These are phyloP conservation scores for Sebastes goodei DNA, from an alignment of 2,797 vertebrate species.

Conservation along the genomic window DNA sequence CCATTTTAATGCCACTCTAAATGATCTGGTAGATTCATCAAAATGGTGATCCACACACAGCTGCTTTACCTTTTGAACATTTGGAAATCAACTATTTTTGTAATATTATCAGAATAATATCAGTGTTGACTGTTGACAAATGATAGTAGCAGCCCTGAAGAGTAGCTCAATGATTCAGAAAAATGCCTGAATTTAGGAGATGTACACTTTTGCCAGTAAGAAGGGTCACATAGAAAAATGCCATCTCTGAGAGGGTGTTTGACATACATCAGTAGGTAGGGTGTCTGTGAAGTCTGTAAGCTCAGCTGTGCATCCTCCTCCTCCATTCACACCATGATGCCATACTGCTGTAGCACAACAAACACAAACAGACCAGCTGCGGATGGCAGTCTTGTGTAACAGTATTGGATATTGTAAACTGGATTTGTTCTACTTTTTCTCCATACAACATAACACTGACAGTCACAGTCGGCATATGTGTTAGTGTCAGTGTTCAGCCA, in stretches of 20 bases:
- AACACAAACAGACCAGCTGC: constrained; percentile 46
- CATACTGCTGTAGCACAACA: constrained; percentile 33
- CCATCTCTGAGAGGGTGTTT: not conserved
- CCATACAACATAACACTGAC: not conserved
- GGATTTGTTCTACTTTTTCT: constrained; percentile 1
- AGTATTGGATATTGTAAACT: not conserved
- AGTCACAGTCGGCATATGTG: not conserved
- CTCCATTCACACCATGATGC: constrained; percentile 52
- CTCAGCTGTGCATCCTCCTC: constrained; percentile 64
- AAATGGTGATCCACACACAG: too few species aligned
- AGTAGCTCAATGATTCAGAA: not conserved
- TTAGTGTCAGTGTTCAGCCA: not conserved
- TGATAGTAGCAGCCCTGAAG: not conserved
- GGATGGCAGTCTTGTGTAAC: not conserved
- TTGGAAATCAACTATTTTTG: not conserved
- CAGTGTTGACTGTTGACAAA: not conserved
- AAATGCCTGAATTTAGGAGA: not conserved
- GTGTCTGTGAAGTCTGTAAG: constrained; percentile 45
- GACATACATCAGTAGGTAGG: not conserved
- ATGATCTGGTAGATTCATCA: not conserved
- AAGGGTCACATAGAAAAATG: not conserved
- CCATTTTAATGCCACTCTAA: not conserved
- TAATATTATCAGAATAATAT: not conserved
- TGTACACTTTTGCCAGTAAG: not conserved
- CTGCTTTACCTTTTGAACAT: not conserved